Conservation (phyloP, 23 tunicate genomes). For the Styela plicata region DNA sequence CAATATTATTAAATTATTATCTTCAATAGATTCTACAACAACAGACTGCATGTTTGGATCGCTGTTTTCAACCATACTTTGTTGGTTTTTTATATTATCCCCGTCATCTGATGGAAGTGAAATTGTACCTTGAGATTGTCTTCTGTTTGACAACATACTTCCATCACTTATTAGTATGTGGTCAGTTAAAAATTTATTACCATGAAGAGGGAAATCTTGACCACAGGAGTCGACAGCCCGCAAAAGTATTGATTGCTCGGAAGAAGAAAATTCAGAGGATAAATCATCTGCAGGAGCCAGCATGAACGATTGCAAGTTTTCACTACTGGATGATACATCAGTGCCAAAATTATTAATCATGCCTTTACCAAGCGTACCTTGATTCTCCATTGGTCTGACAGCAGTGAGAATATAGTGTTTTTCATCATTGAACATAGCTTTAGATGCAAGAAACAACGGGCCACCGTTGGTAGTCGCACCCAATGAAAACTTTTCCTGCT, state of each 20-base stretch:
- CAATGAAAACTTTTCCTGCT: not conserved
- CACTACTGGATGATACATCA: not conserved
- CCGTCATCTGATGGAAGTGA: slow-evolving; percentile 3
- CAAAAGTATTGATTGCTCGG: not conserved
- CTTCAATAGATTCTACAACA: slow-evolving; percentile 16
- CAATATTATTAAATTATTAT: not conserved
- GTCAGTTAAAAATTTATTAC: not conserved
- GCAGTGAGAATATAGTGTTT: slow-evolving; percentile 20
- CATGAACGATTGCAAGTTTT: not conserved
- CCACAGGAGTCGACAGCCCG: too few relatives aligned
- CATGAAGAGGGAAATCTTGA: not conserved
- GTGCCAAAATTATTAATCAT: not conserved
- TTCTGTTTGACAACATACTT: not conserved
- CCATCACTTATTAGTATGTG: not conserved
- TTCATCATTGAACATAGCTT: slow-evolving; percentile 16
- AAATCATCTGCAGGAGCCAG: slow-evolving; percentile 5
- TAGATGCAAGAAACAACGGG: slow-evolving; percentile 5
- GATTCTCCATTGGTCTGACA: not conserved
- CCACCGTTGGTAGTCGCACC: not conserved
- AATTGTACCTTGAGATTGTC: not conserved
- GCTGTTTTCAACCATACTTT: slow-evolving; percentile 7
- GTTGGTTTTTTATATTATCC: not conserved
- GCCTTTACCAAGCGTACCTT: not conserved
- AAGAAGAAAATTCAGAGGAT: not conserved
- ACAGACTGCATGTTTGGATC: slow-evolving; percentile 33